phyloP scores from a whole-genome alignment of 2,797 vertebrate species.

The Carcharodon carcharias region DNA sequence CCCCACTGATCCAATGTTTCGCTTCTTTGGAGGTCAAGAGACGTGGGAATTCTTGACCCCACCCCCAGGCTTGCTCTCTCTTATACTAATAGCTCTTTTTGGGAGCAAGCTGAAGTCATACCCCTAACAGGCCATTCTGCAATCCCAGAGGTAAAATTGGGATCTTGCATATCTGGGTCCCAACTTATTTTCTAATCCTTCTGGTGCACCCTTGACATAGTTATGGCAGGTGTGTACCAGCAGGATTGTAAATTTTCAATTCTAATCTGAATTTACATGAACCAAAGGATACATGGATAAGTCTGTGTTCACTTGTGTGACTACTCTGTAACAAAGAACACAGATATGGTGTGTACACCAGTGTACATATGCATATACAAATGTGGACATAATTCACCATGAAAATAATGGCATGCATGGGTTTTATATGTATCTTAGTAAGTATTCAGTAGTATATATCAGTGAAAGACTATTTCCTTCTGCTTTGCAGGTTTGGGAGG shows the following conservation, averaged over 20 bases:
- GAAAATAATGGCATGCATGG: background rate
- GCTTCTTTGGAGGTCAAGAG: background rate
- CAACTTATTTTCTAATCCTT: background rate
- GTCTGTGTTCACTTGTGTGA: background rate
- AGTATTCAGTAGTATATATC: background rate
- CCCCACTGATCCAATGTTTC: background rate
- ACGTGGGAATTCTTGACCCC: background rate
- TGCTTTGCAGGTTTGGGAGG: slow-evolving; percentile 25
- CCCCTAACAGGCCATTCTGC: no score
- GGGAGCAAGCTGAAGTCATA: background rate
- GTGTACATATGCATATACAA: background rate
- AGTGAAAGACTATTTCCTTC: background rate
- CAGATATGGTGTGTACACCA: background rate
- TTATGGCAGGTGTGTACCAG: background rate
- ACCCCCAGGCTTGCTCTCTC: background rate
- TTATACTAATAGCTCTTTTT: background rate
- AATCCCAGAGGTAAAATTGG: background rate
- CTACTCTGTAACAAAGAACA: background rate
- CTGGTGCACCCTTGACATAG: background rate
- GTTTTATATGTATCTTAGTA: background rate
- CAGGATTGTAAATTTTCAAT: background rate
- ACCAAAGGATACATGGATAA: background rate
- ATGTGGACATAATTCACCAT: background rate
- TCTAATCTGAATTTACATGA: background rate
- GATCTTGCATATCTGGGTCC: background rate